phyloP scores from a whole-genome alignment of 2,113 vertebrate genomes.

The Eurypyga helias region DNA sequence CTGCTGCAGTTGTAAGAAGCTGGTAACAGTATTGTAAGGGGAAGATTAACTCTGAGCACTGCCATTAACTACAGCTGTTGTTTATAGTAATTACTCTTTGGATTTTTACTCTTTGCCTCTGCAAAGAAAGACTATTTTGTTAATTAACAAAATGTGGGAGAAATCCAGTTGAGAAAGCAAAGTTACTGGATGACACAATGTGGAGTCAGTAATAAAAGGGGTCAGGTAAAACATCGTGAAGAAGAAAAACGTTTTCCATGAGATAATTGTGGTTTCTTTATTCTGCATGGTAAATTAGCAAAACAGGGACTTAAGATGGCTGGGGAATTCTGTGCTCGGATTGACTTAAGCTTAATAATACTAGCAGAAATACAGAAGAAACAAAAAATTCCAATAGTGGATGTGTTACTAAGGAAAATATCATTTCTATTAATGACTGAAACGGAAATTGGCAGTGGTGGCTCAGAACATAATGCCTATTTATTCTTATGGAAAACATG shows the following conservation, averaged over 20 bases:
- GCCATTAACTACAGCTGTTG: neutral
- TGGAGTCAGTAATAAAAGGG: neutral
- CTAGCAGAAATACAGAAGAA: neutral
- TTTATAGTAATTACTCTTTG: neutral
- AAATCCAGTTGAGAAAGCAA: neutral
- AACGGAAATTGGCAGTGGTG: slow-evolving; percentile 19
- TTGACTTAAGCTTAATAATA: neutral
- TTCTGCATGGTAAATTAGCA: neutral
- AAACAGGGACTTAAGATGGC: neutral
- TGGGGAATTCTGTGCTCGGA: neutral
- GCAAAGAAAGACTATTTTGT: neutral
- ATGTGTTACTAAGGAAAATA: slow-evolving; percentile 24
- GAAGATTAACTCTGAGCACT: neutral
- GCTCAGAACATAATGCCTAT: slow-evolving; percentile 64
- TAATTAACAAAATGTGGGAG: neutral
- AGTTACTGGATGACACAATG: neutral
- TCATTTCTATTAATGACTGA: neutral
- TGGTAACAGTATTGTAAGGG: neutral
- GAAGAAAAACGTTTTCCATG: neutral
- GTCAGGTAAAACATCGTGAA: neutral
- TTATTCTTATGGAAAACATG: slow-evolving; percentile 62
- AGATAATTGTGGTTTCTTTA: neutral
- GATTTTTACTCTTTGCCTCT: neutral
- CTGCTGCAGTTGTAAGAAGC: neutral
- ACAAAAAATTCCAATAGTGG: slow-evolving; percentile 22